Conservation (phyloP, 2,888 invertebrate species). For the Nudaria mundana region DNA sequence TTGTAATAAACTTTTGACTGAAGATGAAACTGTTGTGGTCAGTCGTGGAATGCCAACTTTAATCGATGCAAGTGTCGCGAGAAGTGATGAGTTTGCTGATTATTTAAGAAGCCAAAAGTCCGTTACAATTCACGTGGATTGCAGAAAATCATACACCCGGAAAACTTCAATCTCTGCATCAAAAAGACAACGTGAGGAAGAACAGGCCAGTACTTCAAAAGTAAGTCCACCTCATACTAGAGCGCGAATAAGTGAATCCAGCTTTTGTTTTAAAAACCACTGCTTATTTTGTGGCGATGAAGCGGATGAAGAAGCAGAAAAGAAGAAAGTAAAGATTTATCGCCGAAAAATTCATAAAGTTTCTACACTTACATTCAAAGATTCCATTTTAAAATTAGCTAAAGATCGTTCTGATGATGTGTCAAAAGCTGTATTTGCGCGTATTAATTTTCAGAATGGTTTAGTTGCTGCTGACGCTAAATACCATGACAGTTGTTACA, state of each 20-base stretch:
- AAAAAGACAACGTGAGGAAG: not conserved
- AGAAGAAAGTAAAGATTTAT: not conserved
- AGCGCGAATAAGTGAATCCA: not conserved
- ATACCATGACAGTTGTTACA: not conserved
- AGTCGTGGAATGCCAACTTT: slow-evolving; percentile 8
- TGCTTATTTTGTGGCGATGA: not conserved
- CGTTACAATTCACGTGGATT: not conserved
- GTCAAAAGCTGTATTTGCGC: not conserved
- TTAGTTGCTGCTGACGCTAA: slow-evolving; percentile 3
- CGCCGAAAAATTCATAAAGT: not conserved
- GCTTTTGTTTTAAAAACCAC: not conserved
- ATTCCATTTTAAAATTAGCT: not conserved
- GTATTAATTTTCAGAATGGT: not conserved
- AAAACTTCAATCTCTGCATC: not conserved
- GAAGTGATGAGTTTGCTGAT: slow-evolving; percentile 2
- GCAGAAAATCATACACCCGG: not conserved
- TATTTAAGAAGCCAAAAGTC: not conserved
- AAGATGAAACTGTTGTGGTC: slow-evolving; percentile 1
- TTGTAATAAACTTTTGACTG: not conserved
- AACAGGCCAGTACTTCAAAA: not conserved
- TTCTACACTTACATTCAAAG: not conserved
- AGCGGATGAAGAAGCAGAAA: not conserved
- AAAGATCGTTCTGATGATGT: not conserved
- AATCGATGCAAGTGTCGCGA: slow-evolving; percentile 7
- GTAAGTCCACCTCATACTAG: not conserved